Conservation (phyloP, 2,797 vertebrate species). For the Poecilia gillii region DNA sequence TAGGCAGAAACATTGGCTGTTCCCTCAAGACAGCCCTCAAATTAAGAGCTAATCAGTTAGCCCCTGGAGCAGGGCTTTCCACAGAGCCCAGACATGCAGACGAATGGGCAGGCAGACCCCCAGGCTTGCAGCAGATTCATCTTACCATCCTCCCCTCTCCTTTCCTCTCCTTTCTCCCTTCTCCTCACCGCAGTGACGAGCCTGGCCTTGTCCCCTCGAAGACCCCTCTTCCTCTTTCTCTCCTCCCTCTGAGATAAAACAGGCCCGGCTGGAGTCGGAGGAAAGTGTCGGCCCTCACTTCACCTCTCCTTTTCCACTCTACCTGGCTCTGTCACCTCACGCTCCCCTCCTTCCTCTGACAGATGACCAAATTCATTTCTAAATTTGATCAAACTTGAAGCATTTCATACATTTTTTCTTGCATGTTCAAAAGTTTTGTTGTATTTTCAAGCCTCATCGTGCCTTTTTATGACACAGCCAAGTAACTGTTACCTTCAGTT, state of each 20-base stretch:
- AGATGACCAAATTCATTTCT: neutral
- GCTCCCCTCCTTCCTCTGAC: neutral
- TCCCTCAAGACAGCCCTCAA: constrained; percentile 71
- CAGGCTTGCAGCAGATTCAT: constrained; percentile 62
- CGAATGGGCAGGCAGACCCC: constrained; percentile 63
- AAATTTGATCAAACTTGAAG: neutral
- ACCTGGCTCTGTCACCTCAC: constrained; percentile 40
- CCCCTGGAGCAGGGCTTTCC: constrained; percentile 55
- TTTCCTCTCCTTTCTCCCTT: constrained; percentile 7
- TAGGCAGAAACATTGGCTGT: constrained; percentile 44
- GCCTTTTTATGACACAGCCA: too few species aligned
- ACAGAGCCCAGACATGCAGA: constrained; percentile 53
- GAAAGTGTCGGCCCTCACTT: constrained; percentile 69
- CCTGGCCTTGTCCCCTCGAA: constrained; percentile 81
- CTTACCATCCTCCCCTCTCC: constrained; percentile 20
- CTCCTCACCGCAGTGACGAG: constrained; percentile 51
- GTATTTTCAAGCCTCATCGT: neutral
- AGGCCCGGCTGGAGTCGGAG: constrained; percentile 67
- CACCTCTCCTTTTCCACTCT: constrained; percentile 53
- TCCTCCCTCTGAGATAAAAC: constrained; percentile 77
- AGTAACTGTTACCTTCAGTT: too few species aligned
- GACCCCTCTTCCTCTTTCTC: constrained; percentile 53
- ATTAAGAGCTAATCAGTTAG: constrained; percentile 83
- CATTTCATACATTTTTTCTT: neutral
- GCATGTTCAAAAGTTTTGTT: constrained; percentile 8